Evolutionary conservation across 2,888 invertebrate genomes (phyloP).

Genomic region (Leptopilina drosophilae): DNA sequence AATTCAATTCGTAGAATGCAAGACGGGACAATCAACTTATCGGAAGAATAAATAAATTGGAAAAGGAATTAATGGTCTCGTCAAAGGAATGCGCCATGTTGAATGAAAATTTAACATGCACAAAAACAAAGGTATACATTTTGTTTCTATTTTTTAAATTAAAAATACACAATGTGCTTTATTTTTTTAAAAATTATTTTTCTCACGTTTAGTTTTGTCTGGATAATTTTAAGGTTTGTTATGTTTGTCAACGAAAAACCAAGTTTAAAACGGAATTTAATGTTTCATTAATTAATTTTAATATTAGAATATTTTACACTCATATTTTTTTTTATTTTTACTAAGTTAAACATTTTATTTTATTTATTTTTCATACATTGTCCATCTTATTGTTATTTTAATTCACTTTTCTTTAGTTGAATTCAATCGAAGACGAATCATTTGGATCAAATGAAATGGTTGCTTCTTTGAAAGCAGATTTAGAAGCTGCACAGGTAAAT

Average conservation of each 20-base stretch:
- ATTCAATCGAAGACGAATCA: slow-evolving; percentile 84
- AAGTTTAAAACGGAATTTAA: neutral
- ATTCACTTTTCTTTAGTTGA: slow-evolving; percentile 69
- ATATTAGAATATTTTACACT: neutral
- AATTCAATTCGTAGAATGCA: slow-evolving; percentile 77
- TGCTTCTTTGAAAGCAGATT: slow-evolving; percentile 82
- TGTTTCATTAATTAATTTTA: too few relatives aligned
- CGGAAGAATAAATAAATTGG: slow-evolving; percentile 82
- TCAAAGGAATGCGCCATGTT: slow-evolving; percentile 79
- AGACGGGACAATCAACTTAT: slow-evolving; percentile 85
- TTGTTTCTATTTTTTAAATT: slow-evolving; percentile 11
- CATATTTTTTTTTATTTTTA: too few relatives aligned
- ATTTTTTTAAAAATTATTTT: neutral
- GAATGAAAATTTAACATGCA: slow-evolving; percentile 77
- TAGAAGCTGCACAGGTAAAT: slow-evolving; percentile 78
- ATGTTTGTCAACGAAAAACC: too few relatives aligned
- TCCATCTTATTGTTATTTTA: slow-evolving; percentile 4
- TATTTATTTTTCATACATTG: neutral
- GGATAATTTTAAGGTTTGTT: too few relatives aligned
- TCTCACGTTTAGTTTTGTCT: neutral
- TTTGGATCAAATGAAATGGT: slow-evolving; percentile 87
- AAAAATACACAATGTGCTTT: neutral
- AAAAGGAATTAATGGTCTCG: slow-evolving; percentile 81
- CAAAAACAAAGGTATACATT: slow-evolving; percentile 70
- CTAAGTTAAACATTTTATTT: neutral